Evolutionary conservation across 2,888 invertebrate genomes (phyloP), one percentile per base, ranked within the genome.

Genomic region (Scaeva pyrastri): DNA sequence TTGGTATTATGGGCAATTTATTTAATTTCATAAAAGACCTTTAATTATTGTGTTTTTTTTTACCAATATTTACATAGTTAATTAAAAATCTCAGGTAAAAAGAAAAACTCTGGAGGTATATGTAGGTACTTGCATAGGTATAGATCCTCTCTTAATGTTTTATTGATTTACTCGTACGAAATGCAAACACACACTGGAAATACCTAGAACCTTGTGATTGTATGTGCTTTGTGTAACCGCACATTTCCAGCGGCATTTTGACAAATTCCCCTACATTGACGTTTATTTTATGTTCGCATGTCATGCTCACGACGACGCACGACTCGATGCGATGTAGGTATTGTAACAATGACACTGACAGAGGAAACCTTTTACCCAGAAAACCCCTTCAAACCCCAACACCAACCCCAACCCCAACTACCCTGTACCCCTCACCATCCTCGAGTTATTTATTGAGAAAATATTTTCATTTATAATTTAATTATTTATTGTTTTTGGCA

Each of bases 401-500:
- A 6, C 0, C 31, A 31, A 31, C 31, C 8, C 8, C 6, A 31
- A 31, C 31, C 6, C 5, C 31, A 31, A 7, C 31, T 31, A 31
- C 31, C 31, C n/a, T n/a, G n/a, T 31, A 31, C 31, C 31, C 31
- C 31, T 31, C 7, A 21, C 19, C 43, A 55, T 48, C 66, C 56
- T 58, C 88, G 88, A 88, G 88, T 89, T 90, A 90, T 90, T 90
- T 91, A 89, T 90, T 90, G 89, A 89, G 89, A 89, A 89, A 91
- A 91, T 91, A 91, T 91, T 91, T 91, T 90, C 89, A 89, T 90
- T 90, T 89, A 89, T 89, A 91, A 91, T 90, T 89, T 88, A 89
- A 91, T 90, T 91, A 91, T 91, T 91, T 91, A 91, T 91, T 91
- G 90, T 91, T 91, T 89, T 91, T 91, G 90, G 90, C 91, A 91